Evolutionary conservation across 2,888 invertebrate genomes (phyloP).

Genomic region (Loripinus fragilis): DNA sequence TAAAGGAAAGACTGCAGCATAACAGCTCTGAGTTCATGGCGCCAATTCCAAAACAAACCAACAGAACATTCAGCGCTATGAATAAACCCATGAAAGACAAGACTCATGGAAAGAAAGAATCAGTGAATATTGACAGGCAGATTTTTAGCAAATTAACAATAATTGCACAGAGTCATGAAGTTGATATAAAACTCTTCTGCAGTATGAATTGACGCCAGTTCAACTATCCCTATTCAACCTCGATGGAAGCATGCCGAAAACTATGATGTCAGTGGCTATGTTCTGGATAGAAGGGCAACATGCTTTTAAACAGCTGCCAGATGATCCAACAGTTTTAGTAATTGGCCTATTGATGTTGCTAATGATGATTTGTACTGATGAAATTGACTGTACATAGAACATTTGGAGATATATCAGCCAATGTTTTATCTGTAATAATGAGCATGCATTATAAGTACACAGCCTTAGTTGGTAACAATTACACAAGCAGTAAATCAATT

Average conservation of each 20-base stretch:
- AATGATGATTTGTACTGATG: neutral
- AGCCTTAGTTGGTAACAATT: too few species aligned
- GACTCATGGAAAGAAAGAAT: neutral
- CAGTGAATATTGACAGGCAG: conserved; percentile 28
- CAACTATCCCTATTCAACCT: conserved; percentile 23
- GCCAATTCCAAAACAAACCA: conserved; percentile 7
- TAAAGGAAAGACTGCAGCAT: conserved; percentile 11
- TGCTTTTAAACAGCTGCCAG: neutral
- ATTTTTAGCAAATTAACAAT: conserved; percentile 22
- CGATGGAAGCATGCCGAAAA: conserved; percentile 22
- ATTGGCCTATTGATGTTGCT: conserved; percentile 1
- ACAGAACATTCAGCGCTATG: conserved; percentile 8
- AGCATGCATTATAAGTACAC: too few species aligned
- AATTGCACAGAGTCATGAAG: conserved; percentile 21
- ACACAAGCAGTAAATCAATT: too few species aligned
- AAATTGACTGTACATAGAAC: neutral
- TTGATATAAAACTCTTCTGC: conserved; percentile 4
- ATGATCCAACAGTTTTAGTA: neutral
- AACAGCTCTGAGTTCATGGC: conserved; percentile 16
- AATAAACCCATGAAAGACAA: conserved; percentile 13
- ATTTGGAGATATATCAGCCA: neutral
- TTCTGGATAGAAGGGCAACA: too few species aligned
- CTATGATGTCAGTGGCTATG: neutral
- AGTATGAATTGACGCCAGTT: conserved; percentile 21
- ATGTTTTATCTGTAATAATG: too few species aligned